Base-by-base conservation (phyloP, 92 coral and sea anemone genomes). In the Porites evermanni region DNA sequence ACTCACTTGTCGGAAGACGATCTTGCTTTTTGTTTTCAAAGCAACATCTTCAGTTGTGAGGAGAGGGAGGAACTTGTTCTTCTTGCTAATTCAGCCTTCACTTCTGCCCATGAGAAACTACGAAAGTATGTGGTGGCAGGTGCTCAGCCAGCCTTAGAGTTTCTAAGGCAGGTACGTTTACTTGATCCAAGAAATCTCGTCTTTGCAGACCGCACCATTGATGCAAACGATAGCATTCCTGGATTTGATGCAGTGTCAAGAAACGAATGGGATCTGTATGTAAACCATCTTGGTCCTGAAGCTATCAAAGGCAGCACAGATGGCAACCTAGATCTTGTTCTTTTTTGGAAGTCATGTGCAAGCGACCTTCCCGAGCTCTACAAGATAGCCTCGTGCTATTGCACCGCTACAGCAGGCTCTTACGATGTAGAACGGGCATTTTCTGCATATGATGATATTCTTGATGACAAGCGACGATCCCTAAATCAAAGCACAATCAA, bases 101-200 rank as follows among this genome's bases (percentile, higher is more conserved):
- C 38, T 20, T 29, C 32, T 67, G 51, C 72, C 38, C 72, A 67
- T 23, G 10, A 14, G 12, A 20, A 67, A 67, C 72, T 67, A 12
- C 10, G 7, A 29, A 67, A 67, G 38, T 67, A 67, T 67, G 9
- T 23, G 21, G 72, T 23, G 44, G 38, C 29, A 26, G 74, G 74
- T 9, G 74, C 74, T 26, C 74, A 70, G 13, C 74, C 74, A 29
- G 74, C 93, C 19, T 19, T 70, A 9, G 56, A 80, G 23, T 90
- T 90, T 73, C 79, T 90, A 17, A 75, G 75, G 13, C 80, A 89
- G 73, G 66, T 90, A 17, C 67, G 79, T 73, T 69, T 90, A 6
- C 84, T 90, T 14, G 82, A 90, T 56, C 91, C 93, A 21, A 81
- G 51, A 19, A 86, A 90, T 74, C 75, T 86, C 19, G 58, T 80